Percentiles rank a stretch among this genome's conserved stretches.
phyloP scores from a whole-genome alignment of 2,113 vertebrate species.

The Eulemur macaco region DNA sequence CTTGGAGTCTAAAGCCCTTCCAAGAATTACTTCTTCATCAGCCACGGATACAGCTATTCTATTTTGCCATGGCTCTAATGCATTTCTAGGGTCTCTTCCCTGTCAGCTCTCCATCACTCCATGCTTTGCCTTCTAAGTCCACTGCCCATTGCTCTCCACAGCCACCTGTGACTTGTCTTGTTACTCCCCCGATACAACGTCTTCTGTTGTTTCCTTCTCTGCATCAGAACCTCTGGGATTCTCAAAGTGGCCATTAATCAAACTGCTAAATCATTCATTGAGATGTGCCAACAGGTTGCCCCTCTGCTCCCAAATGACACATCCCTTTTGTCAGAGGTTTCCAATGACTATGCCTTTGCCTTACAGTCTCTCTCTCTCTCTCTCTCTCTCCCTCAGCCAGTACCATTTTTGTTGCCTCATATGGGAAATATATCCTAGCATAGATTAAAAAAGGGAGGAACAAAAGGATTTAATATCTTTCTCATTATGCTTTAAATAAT shows the following conservation, averaged over 20 bases:
- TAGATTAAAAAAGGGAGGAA: conserved; percentile 21
- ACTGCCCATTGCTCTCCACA: background rate
- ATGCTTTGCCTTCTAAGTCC: background rate
- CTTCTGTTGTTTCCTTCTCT: conserved; percentile 9
- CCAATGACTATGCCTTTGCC: background rate
- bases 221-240: background rate
- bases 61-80: background rate
- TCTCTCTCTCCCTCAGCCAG: background rate
- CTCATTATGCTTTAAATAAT: conserved; percentile 64
- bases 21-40: background rate
- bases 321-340: conserved; percentile 31
- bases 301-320: background rate
- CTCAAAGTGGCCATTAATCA: background rate
- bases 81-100: background rate
- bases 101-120: background rate
- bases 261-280: conserved; percentile 3
- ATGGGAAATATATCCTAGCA: conserved; percentile 48
- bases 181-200: background rate
- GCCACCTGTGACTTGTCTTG: background rate
- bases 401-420: conserved; percentile 49
- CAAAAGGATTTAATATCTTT: conserved; percentile 59
- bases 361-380: background rate
- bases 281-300: background rate
- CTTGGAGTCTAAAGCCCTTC: background rate
- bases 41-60: background rate